phyloP scores from a whole-genome alignment of 1,140 invertebrate species.

The Aphelinus certus region DNA sequence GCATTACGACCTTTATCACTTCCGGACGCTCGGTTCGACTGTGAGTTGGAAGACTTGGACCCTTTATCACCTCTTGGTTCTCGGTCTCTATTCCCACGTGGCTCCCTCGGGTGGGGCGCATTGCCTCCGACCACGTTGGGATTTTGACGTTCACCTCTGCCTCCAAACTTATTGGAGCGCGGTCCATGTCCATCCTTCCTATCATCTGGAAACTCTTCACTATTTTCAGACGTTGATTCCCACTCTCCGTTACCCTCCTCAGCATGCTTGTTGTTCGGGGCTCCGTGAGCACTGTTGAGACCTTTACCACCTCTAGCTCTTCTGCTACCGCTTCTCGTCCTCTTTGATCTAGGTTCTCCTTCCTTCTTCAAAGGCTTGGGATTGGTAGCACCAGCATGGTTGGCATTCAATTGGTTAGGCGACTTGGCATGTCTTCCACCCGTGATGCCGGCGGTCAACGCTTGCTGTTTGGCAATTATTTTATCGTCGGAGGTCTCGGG shows the following conservation, averaged over 20 bases:
- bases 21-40: constrained; percentile 50
- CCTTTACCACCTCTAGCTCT: constrained; percentile 38
- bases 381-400: constrained; percentile 40
- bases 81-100: constrained; percentile 1
- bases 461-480: constrained; percentile 75
- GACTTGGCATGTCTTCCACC: constrained; percentile 62
- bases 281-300: constrained; percentile 40
- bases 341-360: constrained; percentile 56
- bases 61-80: constrained; percentile 48
- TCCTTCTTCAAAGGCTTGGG: constrained; percentile 53
- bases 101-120: constrained; percentile 42
- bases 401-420: constrained; percentile 46
- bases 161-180: constrained; percentile 53
- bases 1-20: constrained; percentile 58
- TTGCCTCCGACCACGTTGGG: constrained; percentile 34
- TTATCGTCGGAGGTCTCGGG: constrained; percentile 71
- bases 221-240: constrained; percentile 77
- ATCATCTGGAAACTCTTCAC: constrained; percentile 67
- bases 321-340: constrained; percentile 59
- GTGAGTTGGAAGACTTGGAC: constrained; percentile 50
- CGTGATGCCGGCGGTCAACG: constrained; percentile 72
- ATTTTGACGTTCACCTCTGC: constrained; percentile 43
- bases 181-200: constrained; percentile 57
- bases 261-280: constrained; percentile 45
- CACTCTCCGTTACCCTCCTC: constrained; percentile 72